Conservation (phyloP, 2,113 vertebrate species). For the Phrynosoma blainvillii region DNA sequence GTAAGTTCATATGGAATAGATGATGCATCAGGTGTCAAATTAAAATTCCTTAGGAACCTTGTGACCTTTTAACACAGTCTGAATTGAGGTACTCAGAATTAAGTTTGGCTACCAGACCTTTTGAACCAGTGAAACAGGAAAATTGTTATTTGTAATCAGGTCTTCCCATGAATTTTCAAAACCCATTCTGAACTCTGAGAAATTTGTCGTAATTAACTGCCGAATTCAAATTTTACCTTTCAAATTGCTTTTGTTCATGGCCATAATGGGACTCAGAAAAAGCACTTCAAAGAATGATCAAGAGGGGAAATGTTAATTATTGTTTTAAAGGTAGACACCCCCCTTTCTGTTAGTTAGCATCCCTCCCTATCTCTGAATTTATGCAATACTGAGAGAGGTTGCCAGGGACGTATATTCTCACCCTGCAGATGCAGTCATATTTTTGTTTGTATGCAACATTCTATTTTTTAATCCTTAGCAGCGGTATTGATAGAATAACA, state of each 20-base stretch:
- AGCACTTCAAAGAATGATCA: not conserved
- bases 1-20: not conserved
- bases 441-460: not conserved
- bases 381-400: not conserved
- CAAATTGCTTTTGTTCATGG: not conserved
- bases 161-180: not conserved
- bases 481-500: not conserved
- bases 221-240: not conserved
- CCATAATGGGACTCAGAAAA: not conserved
- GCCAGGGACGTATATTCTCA: not conserved
- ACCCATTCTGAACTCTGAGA: not conserved
- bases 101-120: not conserved
- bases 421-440: not conserved
- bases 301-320: not conserved
- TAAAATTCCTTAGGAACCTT: not conserved
- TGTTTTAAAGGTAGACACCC: not conserved
- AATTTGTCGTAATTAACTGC: not conserved
- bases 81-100: not conserved
- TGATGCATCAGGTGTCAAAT: not conserved
- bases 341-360: not conserved
- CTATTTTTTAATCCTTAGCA: not conserved
- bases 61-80: not conserved
- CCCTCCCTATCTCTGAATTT: not conserved
- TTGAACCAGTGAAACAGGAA: not conserved
- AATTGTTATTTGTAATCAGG: not conserved